These are phyloP conservation scores for Ceratitis capitata DNA, from an alignment of 1,140 invertebrate genomes.

Conservation along the genomic window DNA sequence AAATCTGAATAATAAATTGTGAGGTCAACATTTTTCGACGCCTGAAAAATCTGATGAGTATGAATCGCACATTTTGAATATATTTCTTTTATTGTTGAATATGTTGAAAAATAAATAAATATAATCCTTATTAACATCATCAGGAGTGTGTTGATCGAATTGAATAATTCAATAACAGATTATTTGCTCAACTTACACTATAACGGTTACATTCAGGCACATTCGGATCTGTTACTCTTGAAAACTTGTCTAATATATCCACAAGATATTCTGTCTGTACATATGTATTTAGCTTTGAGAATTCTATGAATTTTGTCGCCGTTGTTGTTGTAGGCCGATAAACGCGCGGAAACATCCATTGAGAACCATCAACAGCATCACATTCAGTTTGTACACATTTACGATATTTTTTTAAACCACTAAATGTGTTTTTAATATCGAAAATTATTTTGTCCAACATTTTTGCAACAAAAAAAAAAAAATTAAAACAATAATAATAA, in stretches of 20 bases:
- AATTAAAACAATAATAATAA: not conserved
- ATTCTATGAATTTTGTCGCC: slow-evolving; percentile 37
- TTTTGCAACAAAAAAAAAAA: slow-evolving; percentile 51
- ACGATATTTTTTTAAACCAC: slow-evolving; percentile 33
- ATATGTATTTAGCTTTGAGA: not conserved
- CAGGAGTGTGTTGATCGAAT: not conserved
- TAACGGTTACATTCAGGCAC: slow-evolving; percentile 59
- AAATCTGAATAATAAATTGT: too few species aligned
- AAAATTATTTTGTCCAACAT: slow-evolving; percentile 69
- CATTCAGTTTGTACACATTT: slow-evolving; percentile 28
- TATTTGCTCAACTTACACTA: slow-evolving; percentile 37
- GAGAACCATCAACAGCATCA: slow-evolving; percentile 39
- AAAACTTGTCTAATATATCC: slow-evolving; percentile 75
- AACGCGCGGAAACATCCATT: slow-evolving; percentile 47
- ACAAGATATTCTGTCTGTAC: slow-evolving; percentile 48
- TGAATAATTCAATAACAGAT: not conserved
- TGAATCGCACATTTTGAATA: too few species aligned
- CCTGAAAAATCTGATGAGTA: too few species aligned
- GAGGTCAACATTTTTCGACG: too few species aligned
- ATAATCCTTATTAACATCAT: too few species aligned
- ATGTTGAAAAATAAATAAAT: too few species aligned
- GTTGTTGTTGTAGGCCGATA: slow-evolving; percentile 39
- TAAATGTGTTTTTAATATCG: slow-evolving; percentile 49
- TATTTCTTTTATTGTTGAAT: too few species aligned
- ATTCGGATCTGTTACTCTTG: slow-evolving; percentile 70